A percentile compares a stretch with the other conserved stretches of the same genome.
Conservation (phyloP, 2,113 vertebrate species). For the Sterna hirundo region DNA sequence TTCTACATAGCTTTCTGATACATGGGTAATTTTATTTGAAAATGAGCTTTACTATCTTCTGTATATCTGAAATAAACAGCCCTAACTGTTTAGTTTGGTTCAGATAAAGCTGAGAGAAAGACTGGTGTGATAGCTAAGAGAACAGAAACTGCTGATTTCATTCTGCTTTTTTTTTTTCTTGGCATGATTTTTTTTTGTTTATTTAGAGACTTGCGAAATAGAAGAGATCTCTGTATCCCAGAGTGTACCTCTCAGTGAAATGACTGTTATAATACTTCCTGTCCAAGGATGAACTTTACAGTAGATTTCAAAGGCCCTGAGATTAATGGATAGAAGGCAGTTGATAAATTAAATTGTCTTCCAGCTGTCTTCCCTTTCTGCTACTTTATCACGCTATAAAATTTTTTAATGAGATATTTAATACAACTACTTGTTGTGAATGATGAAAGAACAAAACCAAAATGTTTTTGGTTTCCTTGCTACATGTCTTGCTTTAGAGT, state of each 20-base stretch:
- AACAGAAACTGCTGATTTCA: neutral
- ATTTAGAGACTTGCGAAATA: neutral
- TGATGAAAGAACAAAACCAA: neutral
- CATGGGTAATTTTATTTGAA: slow-evolving; percentile 54
- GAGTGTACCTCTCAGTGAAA: neutral
- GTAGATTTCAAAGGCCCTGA: neutral
- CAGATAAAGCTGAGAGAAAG: neutral
- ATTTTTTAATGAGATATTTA: slow-evolving; percentile 45
- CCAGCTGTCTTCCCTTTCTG: slow-evolving; percentile 41
- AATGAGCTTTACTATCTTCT: slow-evolving; percentile 16
- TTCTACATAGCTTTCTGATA: slow-evolving; percentile 14
- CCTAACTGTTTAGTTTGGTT: neutral
- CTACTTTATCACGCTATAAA: neutral
- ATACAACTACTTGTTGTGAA: slow-evolving; percentile 3
- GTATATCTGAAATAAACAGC: slow-evolving; percentile 15
- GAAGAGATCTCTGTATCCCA: neutral
- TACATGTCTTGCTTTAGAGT: neutral
- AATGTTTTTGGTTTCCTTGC: neutral
- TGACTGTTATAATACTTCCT: neutral
- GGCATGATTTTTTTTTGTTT: neutral
- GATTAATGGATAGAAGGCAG: neutral
- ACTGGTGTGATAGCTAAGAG: neutral
- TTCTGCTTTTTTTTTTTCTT: neutral
- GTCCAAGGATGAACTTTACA: neutral
- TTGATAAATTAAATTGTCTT: slow-evolving; percentile 17